A percentile compares a stretch with the other conserved stretches of the same genome.
Evolutionary conservation across 2,113 vertebrate genomes (phyloP).

Genomic region (Entelurus aequoreus): DNA sequence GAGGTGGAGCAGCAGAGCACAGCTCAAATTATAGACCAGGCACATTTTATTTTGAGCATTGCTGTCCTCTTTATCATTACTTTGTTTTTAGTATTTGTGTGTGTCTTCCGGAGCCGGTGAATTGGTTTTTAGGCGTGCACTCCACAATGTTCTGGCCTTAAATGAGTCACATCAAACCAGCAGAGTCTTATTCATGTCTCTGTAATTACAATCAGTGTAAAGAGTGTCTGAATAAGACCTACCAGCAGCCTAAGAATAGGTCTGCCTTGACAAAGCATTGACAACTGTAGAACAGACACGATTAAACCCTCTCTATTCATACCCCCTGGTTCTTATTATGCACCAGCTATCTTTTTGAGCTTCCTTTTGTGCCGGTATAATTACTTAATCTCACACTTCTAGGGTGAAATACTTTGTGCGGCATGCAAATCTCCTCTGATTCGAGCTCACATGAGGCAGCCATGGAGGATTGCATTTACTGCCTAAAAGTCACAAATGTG

Average conservation of each 20-base stretch:
- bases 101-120: background rate
- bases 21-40: conserved; percentile 16
- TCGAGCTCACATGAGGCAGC: conserved; percentile 38
- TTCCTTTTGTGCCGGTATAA: conserved; percentile 61
- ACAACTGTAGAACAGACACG: conserved; percentile 60
- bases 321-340: conserved; percentile 60
- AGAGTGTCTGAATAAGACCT: conserved; percentile 55
- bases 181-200: conserved; percentile 47
- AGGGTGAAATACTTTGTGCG: conserved; percentile 52
- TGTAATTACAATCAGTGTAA: conserved; percentile 66
- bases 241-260: conserved; percentile 48
- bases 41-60: conserved; percentile 21
- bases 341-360: conserved; percentile 56
- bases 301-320: conserved; percentile 63
- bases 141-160: conserved; percentile 32
- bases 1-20: conserved; percentile 8
- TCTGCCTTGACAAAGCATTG: conserved; percentile 57
- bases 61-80: conserved; percentile 7
- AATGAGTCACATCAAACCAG: conserved; percentile 39
- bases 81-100: conserved; percentile 9
- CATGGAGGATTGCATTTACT: conserved; percentile 40
- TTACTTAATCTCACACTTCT: conserved; percentile 65
- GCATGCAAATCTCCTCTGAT: conserved; percentile 46
- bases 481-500: conserved; percentile 32
- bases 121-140: conserved; percentile 19